Conservation (phyloP, 2,113 vertebrate genomes). For the Pyxicephalus adspersus region DNA sequence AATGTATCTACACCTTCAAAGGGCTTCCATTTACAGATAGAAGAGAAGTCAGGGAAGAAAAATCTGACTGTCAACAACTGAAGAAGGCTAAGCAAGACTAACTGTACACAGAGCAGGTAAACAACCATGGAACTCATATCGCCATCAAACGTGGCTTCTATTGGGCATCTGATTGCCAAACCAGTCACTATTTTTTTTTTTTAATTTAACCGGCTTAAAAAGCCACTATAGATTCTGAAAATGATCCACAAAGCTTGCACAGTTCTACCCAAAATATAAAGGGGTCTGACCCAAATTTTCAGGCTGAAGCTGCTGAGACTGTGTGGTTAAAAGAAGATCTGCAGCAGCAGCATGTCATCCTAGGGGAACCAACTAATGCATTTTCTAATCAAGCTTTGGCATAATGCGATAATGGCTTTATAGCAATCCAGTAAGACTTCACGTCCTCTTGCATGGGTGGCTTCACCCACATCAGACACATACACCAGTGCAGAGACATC, state of each 20-base stretch:
- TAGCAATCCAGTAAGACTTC: background rate
- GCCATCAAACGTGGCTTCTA: background rate
- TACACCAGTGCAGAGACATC: background rate
- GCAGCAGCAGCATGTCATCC: constrained; percentile 11
- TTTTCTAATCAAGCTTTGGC: background rate
- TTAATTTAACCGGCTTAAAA: too few relatives aligned
- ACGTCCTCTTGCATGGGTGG: background rate
- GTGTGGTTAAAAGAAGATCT: background rate
- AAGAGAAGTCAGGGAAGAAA: constrained; percentile 46
- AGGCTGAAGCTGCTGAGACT: background rate
- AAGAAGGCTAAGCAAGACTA: background rate
- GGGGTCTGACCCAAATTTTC: background rate
- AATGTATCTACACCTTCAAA: constrained; percentile 68
- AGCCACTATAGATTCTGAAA: background rate
- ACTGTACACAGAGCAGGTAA: background rate
- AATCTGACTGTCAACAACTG: constrained; percentile 28
- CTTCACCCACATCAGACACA: background rate
- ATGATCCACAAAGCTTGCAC: background rate
- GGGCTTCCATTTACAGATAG: constrained; percentile 42
- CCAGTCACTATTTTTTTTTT: too few relatives aligned
- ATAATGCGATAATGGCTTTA: constrained; percentile 15
- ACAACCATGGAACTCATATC: background rate
- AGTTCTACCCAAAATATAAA: too few relatives aligned
- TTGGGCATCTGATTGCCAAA: background rate
- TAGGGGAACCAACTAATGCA: background rate